Evolutionary conservation across 2,888 invertebrate genomes (phyloP), one percentile per base, ranked within the genome.

Genomic region (Chymomyza fuscimana): DNA sequence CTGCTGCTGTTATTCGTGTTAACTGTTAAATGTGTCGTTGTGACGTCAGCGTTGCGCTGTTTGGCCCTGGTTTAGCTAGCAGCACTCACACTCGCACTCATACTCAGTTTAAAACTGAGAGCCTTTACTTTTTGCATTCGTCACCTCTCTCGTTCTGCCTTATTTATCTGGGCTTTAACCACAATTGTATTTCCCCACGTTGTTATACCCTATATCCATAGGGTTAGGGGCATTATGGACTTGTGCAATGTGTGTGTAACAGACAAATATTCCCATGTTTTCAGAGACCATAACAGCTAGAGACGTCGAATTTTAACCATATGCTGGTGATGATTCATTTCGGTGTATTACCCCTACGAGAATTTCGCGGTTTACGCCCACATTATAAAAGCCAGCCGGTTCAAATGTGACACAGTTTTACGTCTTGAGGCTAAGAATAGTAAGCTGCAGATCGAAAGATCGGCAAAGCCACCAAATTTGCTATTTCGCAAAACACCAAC

Each of bases 31-130:
- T 70, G 76, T 78, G 77, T 66, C 69, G 77, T 70, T 74, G 86
- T 87, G 82, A 87, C 82, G 82, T 87, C 82, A 83, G 82, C 85
- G 62, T 62, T 68, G 72, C 71, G 75, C 73, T 81, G 54, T 19
- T 69, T 87, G 82, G 82, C 87, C 82, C 87, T 87, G 82, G 46
- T 63, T 10, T 32, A 10, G 36, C 15, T 25, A 46, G 40, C 40
- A 72, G 67, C 73, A 72, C 77, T 77, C 67, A 72, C 65, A 52
- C 12, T 25, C 56, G 19, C 67, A 50, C 67, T 29, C 36, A 59
- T 62, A 19, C n/a, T 25, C 56, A 32, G 40, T 12, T 46, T 46
- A 4, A 46, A 46, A 12, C 12, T 46, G 12, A 46, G 40, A 46
- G 40, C 40, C 40, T 46, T 46, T 46, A 12, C 40, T 46, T 63